Percentiles rank a stretch among this genome's conserved stretches.
phyloP scores from a whole-genome alignment of 2,888 invertebrate species.

The Dicroscelio sp. region DNA sequence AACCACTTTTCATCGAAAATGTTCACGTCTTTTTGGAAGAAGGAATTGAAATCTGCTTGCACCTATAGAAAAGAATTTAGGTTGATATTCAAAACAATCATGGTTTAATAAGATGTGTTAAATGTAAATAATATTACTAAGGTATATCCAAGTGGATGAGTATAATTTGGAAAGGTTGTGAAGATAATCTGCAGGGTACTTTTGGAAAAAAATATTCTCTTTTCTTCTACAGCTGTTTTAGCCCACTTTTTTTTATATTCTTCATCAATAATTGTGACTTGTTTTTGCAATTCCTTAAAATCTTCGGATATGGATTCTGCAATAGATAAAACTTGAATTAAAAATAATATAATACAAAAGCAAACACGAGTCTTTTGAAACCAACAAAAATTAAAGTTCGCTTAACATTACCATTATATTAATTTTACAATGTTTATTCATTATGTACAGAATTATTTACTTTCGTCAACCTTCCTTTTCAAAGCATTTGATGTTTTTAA shows the following conservation, averaged over 20 bases:
- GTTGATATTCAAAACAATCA: not conserved
- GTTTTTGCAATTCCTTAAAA: not conserved
- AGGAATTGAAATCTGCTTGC: not conserved
- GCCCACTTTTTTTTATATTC: not conserved
- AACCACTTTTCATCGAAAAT: not conserved
- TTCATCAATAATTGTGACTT: not conserved
- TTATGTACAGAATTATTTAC: too few species aligned
- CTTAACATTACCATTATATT: too few species aligned
- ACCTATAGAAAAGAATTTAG: not conserved
- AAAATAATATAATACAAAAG: too few species aligned
- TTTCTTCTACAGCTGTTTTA: constrained; percentile 27
- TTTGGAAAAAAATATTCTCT: constrained; percentile 24
- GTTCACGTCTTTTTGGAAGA: not conserved
- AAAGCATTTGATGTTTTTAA: not conserved
- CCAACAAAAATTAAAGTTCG: too few species aligned
- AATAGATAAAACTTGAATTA: not conserved
- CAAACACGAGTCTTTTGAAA: too few species aligned
- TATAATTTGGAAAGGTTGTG: not conserved
- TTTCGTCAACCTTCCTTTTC: constrained; percentile 53
- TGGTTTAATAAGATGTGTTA: too few species aligned
- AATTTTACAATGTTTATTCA: too few species aligned
- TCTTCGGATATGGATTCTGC: not conserved
- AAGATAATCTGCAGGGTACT: not conserved
- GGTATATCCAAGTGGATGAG: constrained; percentile 41
- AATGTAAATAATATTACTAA: constrained; percentile 34